Percentiles rank a stretch among this genome's conserved stretches.
Conservation (phyloP, 2,797 vertebrate species). For the Myiotriccus ornatus region DNA sequence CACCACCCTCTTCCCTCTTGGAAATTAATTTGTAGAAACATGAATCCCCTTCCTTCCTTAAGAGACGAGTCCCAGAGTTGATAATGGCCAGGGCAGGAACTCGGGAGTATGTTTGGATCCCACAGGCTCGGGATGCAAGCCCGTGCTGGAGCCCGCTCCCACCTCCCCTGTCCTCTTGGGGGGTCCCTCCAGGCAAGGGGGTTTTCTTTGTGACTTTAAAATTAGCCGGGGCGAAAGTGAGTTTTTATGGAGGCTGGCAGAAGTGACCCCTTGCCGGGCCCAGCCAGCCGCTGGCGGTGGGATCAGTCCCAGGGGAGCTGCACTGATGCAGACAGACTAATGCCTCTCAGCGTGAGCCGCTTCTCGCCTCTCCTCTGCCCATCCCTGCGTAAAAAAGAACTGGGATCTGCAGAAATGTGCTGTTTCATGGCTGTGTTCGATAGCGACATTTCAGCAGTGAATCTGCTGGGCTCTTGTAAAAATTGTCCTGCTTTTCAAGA, state of each 20-base stretch:
- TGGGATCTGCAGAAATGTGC: neutral
- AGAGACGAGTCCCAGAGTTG: neutral
- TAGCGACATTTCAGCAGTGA: neutral
- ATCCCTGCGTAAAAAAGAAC: neutral
- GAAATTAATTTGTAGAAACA: neutral
- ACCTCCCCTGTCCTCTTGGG: neutral
- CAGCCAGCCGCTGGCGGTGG: neutral
- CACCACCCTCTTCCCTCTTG: neutral
- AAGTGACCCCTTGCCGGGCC: neutral
- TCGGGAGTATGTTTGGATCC: rapidly evolving
- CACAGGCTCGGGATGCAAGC: neutral
- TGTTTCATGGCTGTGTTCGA: neutral
- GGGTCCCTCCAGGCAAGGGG: rapidly evolving
- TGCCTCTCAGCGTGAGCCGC: neutral
- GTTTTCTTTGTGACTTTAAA: neutral
- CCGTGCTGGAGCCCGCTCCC: rapidly evolving
- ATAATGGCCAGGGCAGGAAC: neutral
- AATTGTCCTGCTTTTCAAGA: neutral
- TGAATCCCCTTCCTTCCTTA: neutral
- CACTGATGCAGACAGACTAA: neutral
- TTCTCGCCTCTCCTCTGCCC: neutral
- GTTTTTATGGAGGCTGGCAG: neutral
- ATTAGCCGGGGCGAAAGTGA: neutral
- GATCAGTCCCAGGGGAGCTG: neutral
- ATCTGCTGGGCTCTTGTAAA: neutral